phyloP scores from a whole-genome alignment of 1,140 invertebrate genomes.

The Lasioglossum baleicum region DNA sequence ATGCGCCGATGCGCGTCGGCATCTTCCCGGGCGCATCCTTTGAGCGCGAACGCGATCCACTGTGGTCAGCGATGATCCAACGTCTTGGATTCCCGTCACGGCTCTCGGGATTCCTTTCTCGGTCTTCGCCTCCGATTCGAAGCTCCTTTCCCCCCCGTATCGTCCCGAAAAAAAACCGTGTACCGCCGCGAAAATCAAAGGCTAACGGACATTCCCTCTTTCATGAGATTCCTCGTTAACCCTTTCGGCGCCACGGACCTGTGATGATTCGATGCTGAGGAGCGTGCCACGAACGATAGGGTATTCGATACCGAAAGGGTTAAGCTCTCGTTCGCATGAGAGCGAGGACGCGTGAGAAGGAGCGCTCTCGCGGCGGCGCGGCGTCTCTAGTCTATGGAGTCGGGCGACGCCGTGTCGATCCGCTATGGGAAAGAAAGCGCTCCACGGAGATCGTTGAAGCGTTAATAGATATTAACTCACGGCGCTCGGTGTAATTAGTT shows the following conservation, averaged over 20 bases:
- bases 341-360: background rate
- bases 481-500: conserved; percentile 39
- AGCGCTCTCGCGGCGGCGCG: background rate
- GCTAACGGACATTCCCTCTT: background rate
- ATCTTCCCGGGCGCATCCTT: conserved; percentile 32
- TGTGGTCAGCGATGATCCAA: conserved; percentile 24
- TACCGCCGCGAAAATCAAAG: conserved; percentile 6
- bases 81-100: conserved; percentile 34
- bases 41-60: conserved; percentile 29
- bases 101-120: conserved; percentile 5
- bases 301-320: too few relatives aligned
- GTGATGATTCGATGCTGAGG: too few relatives aligned
- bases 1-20: background rate
- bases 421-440: conserved; percentile 28
- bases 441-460: conserved; percentile 34
- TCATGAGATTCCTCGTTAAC: too few relatives aligned
- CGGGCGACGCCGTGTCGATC: background rate
- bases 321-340: too few relatives aligned
- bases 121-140: background rate
- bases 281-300: too few relatives aligned
- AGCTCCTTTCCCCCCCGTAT: background rate
- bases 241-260: too few relatives aligned
- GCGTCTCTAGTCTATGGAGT: conserved; percentile 15
- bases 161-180: too few relatives aligned
- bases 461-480: conserved; percentile 32